Evolutionary conservation across 2,113 vertebrate species (phyloP).

Genomic region (Thymallus thymallus): DNA sequence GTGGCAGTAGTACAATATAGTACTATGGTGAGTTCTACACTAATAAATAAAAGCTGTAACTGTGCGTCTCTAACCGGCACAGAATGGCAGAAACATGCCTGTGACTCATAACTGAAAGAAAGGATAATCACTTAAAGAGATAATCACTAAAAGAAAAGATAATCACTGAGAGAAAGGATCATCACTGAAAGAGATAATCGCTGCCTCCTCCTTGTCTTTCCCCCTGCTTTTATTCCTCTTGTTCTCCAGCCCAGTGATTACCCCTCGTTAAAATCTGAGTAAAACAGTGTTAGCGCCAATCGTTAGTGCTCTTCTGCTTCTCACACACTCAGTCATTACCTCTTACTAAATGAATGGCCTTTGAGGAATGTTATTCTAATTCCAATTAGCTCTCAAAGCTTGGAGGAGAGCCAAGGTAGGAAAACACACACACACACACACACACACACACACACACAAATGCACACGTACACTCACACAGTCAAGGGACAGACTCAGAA

Average conservation of each 20-base stretch:
- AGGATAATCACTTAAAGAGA: conserved; percentile 47
- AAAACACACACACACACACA: conserved; percentile 32
- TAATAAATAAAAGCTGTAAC: conserved; percentile 42
- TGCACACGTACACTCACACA: conserved; percentile 11
- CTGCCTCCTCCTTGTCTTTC: conserved; percentile 91
- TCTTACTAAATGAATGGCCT: conserved; percentile 94
- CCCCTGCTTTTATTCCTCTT: conserved; percentile 86
- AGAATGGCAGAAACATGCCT: conserved; percentile 76
- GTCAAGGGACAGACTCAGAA: not conserved
- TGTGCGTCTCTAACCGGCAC: conserved; percentile 55
- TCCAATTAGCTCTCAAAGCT: conserved; percentile 98
- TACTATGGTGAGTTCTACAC: not conserved
- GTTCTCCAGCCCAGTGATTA: conserved; percentile 96
- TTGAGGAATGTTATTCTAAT: conserved; percentile 99
- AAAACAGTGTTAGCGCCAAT: conserved; percentile 99
- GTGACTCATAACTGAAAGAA: conserved; percentile 76
- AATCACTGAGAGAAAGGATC: conserved; percentile 58
- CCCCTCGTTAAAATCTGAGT: conserved; percentile 99
- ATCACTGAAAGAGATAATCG: conserved; percentile 82
- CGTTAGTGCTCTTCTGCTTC: conserved; percentile 81
- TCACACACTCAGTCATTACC: conserved; percentile 69
- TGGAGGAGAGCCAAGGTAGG: conserved; percentile 87
- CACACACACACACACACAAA: conserved; percentile 35
- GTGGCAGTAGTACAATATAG: not conserved
- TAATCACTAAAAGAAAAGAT: conserved; percentile 59